phyloP scores from a whole-genome alignment of 1,140 invertebrate genomes.

The Myzus persicae region DNA sequence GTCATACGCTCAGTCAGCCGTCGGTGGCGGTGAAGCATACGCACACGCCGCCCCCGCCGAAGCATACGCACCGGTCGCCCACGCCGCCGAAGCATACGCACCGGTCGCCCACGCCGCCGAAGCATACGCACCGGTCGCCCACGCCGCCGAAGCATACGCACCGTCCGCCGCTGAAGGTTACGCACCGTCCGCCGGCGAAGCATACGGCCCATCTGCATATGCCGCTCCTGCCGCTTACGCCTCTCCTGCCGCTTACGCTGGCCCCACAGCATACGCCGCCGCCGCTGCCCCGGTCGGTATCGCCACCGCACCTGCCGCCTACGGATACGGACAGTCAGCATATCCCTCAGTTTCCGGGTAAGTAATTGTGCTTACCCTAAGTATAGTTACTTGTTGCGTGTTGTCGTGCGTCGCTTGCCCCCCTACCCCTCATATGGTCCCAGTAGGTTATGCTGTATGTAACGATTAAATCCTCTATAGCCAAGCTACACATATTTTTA shows the following conservation, averaged over 20 bases:
- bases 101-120: not conserved
- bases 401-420: not conserved
- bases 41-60: not conserved
- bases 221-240: conserved; percentile 9
- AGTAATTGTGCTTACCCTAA: not conserved
- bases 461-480: not conserved
- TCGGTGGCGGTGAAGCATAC: not conserved
- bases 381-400: not conserved
- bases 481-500: not conserved
- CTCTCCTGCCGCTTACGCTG: conserved; percentile 3
- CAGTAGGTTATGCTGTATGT: no score
- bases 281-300: conserved; percentile 16
- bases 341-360: not conserved
- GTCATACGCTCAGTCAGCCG: conserved; percentile 10
- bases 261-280: not conserved
- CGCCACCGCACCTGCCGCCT: conserved; percentile 19
- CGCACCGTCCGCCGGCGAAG: not conserved
- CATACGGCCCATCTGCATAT: not conserved
- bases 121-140: not conserved
- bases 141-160: not conserved
- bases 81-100: not conserved
- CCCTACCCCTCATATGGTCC: no score
- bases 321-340: not conserved
- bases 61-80: not conserved
- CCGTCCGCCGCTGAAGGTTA: not conserved